These are phyloP conservation scores for Potamarius usumacintae DNA, from an alignment of 2,113 vertebrate genomes.

Conservation along the genomic window DNA sequence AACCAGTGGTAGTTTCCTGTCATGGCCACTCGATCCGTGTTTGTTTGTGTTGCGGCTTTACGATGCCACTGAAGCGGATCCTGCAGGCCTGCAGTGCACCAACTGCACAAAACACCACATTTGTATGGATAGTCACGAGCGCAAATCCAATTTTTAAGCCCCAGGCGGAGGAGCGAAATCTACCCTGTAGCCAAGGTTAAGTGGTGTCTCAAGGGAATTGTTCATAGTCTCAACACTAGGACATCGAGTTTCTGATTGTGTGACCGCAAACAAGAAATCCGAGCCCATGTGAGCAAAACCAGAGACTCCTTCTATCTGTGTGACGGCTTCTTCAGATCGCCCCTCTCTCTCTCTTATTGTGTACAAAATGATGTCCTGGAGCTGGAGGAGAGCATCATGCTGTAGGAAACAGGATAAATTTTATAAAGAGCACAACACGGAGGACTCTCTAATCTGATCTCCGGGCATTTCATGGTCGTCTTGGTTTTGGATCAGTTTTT, in stretches of 20 bases:
- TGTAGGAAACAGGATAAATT: not conserved
- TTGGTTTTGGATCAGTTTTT: no score
- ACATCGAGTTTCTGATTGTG: conserved; percentile 42
- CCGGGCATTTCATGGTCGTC: not conserved
- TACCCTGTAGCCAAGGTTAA: conserved; percentile 57
- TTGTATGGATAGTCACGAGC: conserved; percentile 57
- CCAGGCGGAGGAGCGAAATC: conserved; percentile 48
- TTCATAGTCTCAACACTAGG: conserved; percentile 50
- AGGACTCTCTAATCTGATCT: not conserved
- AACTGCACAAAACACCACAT: conserved; percentile 48
- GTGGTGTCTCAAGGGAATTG: conserved; percentile 53
- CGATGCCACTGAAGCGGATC: conserved; percentile 8
- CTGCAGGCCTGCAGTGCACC: conserved; percentile 21
- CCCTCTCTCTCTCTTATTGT: not conserved
- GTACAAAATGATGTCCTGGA: not conserved
- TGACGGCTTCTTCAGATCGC: not conserved
- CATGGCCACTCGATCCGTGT: conserved; percentile 18
- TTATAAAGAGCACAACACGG: not conserved
- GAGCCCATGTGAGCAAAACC: conserved; percentile 2
- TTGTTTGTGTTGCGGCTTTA: conserved; percentile 1
- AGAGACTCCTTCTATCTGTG: not conserved
- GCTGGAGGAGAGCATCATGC: not conserved
- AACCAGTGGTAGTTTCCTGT: not conserved
- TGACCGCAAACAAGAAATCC: conserved; percentile 20
- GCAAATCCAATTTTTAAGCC: conserved; percentile 59